Base-by-base conservation (phyloP, 2,888 invertebrate genomes). In the Hoplodrina ambigua region DNA sequence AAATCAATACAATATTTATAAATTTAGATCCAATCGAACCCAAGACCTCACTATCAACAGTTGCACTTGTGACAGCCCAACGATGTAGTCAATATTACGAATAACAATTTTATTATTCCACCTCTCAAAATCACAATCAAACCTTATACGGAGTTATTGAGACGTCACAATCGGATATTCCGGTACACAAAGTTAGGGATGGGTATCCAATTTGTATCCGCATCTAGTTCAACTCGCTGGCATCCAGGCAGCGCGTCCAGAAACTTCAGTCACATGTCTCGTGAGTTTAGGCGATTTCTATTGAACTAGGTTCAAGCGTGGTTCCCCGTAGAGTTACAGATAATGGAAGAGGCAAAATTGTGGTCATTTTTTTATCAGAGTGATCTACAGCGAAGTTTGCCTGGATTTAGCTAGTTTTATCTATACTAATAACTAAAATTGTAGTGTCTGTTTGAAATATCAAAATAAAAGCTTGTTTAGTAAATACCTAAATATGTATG, bases 231-330 rank as follows among this genome's bases (percentile, higher is more conserved):
- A 85, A 83, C 85, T 83, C 72, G 8, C 88, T 90, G 88, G 86
- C 86, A 90, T 91, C 90, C 88, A 89, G 87, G 86, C 88, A 89
- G 85, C 59, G 49, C 82, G 88, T 77, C 86, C 80, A 75, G 73
- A 81, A 92, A 93, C 89, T 93, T 91, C 86, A 84, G 92, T 93
- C 91, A 90, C 91, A 90, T 91, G 93, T 93, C 89, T 89, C 90
- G 86, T 83, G 88, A 92, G 90, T 92, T 92, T 87, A 83, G 86
- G 82, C 86, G 88, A 90, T 90, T 89, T 73, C 86, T 89, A 92
- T 92, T 89, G 91, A 90, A 89, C 89, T 85, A 76, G 78, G 83
- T 80, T 86, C 80, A 82, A 84, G 64, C 78, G 72, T 75, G 77
- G 78, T 66, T 70, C 53, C 25, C 57, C 3, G 7, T 17, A 5